Conservation (phyloP, 2,888 invertebrate species). For the Biston stratarius region DNA sequence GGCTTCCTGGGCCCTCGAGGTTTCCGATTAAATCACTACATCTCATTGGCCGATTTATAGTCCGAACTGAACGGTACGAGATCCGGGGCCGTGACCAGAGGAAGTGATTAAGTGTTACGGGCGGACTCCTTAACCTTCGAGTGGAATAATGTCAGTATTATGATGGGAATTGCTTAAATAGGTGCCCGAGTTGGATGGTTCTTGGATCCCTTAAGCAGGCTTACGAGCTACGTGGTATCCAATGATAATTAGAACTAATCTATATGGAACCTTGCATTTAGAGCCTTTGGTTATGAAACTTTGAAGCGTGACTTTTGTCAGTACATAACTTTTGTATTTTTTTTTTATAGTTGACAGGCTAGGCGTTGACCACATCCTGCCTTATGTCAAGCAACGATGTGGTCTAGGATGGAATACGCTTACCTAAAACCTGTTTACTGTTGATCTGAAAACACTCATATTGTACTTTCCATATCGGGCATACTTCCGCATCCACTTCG, state of each 20-base stretch:
- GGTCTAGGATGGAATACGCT: no score
- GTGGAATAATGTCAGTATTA: conserved; percentile 44
- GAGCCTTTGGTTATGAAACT: neutral
- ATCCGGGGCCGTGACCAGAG: conserved; percentile 42
- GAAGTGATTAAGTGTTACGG: conserved; percentile 49
- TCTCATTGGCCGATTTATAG: conserved; percentile 85
- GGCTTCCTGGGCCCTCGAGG: conserved; percentile 83
- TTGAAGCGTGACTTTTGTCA: no score
- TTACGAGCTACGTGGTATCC: conserved; percentile 13
- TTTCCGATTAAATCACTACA: conserved; percentile 86
- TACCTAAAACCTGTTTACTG: no score
- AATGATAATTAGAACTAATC: conserved; percentile 24
- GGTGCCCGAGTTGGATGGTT: conserved; percentile 30
- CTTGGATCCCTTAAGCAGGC: conserved; percentile 33
- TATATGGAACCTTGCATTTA: neutral
- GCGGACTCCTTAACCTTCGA: conserved; percentile 48
- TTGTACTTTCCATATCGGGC: no score
- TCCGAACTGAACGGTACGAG: conserved; percentile 54
- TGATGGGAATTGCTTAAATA: conserved; percentile 33
- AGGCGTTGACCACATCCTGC: no score
- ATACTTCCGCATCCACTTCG: no score
- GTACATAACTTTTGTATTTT: no score
- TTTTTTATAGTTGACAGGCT: no score
- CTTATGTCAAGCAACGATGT: no score
- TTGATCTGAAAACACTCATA: no score